These are phyloP conservation scores for Pleuronectes platessa DNA, from an alignment of 2,113 vertebrate species.

Conservation along the genomic window DNA sequence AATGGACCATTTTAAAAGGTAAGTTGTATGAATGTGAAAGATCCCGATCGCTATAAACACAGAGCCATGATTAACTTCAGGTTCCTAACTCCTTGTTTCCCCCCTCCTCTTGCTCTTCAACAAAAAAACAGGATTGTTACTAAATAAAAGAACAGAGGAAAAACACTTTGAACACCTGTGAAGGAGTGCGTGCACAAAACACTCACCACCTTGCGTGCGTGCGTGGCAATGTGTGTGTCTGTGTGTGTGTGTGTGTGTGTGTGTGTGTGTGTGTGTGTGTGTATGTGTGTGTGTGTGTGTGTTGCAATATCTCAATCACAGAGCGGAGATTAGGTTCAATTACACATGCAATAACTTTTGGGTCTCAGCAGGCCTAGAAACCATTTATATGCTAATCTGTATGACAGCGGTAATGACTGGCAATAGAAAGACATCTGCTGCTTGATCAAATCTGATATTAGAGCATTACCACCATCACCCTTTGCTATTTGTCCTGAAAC, in stretches of 20 bases:
- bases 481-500: conserved; percentile 62
- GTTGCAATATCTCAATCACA: conserved; percentile 71
- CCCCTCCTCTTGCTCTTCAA: background rate
- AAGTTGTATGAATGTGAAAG: background rate
- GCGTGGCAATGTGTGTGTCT: background rate
- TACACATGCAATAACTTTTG: conserved; percentile 75
- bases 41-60: too few relatives aligned
- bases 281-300: conserved; percentile 26
- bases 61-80: background rate
- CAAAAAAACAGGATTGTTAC: background rate
- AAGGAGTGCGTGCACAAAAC: background rate
- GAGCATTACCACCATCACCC: conserved; percentile 64
- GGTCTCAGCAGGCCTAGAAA: conserved; percentile 69
- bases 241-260: conserved; percentile 27
- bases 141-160: conserved; percentile 11
- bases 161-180: background rate
- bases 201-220: conserved; percentile 1
- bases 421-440: conserved; percentile 78
- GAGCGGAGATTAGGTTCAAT: conserved; percentile 74
- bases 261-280: conserved; percentile 34
- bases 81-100: background rate
- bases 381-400: conserved; percentile 81
- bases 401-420: conserved; percentile 74
- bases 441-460: conserved; percentile 74
- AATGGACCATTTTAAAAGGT: background rate